Percentiles rank a stretch among this genome's conserved stretches.
Conservation (phyloP, 2,797 vertebrate genomes). For the Arctocebus calabarensis region DNA sequence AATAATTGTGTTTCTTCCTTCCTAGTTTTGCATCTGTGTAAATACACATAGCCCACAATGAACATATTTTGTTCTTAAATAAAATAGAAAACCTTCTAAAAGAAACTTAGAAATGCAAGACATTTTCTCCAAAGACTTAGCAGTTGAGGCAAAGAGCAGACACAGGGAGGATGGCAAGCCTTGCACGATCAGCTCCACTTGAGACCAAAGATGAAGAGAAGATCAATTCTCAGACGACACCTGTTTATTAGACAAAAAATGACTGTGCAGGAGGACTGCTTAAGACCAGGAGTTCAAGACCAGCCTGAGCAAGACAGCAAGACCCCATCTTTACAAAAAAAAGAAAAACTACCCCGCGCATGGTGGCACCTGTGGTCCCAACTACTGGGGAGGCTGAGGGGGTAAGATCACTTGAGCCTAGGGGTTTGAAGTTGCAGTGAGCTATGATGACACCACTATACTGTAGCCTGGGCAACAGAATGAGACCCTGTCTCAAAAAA, state of each 20-base stretch:
- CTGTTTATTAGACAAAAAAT: background rate
- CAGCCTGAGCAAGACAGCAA: no score
- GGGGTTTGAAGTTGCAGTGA: no score
- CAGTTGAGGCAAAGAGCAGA: background rate
- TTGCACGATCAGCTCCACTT: background rate
- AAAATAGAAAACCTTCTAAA: background rate
- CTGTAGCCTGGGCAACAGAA: no score
- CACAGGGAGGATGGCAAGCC: fast-evolving
- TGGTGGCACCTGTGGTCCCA: no score
- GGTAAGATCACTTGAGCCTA: no score
- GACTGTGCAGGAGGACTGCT: no score
- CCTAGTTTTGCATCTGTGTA: background rate
- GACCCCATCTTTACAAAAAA: no score
- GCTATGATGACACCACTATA: no score
- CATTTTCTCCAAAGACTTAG: background rate
- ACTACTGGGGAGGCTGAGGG: no score
- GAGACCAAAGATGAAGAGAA: background rate
- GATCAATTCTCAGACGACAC: background rate
- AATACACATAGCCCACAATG: fast-evolving
- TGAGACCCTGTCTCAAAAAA: no score
- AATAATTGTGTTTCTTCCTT: fast-evolving
- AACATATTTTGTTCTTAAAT: background rate
- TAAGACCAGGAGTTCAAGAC: no score
- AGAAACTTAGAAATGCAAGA: background rate
- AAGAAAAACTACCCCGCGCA: no score